Base-by-base conservation (phyloP, 2,888 invertebrate species). In the Oscheius sp. region DNA sequence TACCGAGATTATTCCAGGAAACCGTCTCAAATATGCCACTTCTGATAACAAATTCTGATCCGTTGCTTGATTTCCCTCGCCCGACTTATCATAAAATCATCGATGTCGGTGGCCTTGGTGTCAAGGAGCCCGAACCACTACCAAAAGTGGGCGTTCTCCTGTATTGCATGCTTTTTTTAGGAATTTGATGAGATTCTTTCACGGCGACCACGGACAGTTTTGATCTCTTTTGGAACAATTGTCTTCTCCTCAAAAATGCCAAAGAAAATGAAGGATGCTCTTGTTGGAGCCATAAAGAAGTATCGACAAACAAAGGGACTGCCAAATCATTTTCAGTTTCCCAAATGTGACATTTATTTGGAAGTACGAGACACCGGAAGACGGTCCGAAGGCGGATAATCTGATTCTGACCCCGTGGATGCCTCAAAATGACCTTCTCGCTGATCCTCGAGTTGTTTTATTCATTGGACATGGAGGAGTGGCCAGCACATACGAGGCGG, bases 381-480 rank as follows among this genome's bases (percentile, higher is more conserved):
- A 72, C 0, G 55, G 69, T 0, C 25, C 76, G 16, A 58, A 46
- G 23, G 52, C 52, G 12, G 66, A 73, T 16, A 80, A 80, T 49
- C 72, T 80, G 13, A 61, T 73, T 16, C 70, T 76, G 45, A 71
- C 59, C 46, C 70, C 73, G 27, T 80, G 79, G 79, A 61, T 89
- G 55, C 89, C 89, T 5, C 90, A 90, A 66, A 88, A 86, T 72
- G 89, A 89, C 78, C 81, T 89, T 23, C 76, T 89, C 49, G 49
- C 66, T n/a, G 66, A 66, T 35, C 35, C 35, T 9, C 25, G 66
- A 9, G 66, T 66, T 13, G 18, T 16, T 12, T 29, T 71, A 13
- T 63, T 71, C 23, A 71, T 71, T 21, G 61, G 61, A 21, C 71
- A 71, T 25, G 71, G 71, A 27, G 71, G 71, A 18, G 53, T 56